A percentile compares a stretch with the other conserved stretches of the same genome.
Evolutionary conservation across 2,113 vertebrate genomes (phyloP).

Genomic region (Coracopsis vasa): DNA sequence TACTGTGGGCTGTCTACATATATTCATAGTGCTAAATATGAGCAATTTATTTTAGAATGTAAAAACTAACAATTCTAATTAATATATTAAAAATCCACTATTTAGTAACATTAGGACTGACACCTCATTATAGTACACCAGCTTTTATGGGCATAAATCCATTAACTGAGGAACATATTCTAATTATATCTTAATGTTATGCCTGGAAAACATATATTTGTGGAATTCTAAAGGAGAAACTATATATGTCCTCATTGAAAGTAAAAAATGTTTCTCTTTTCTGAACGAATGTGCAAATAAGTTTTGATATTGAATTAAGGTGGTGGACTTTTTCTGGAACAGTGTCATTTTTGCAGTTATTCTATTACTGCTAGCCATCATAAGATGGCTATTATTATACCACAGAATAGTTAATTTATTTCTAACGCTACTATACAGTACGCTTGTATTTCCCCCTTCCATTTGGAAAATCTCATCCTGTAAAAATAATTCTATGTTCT

Average conservation of each 20-base stretch:
- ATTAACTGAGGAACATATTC: background rate
- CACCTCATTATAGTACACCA: background rate
- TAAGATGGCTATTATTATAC: no score
- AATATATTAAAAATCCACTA: background rate
- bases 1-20: background rate
- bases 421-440: background rate
- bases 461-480: background rate
- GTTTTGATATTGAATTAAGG: background rate
- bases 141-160: background rate
- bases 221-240: slow-evolving; percentile 41
- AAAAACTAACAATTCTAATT: background rate
- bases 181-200: background rate
- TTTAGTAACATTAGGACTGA: background rate
- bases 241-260: background rate
- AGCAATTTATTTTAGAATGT: background rate
- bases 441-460: background rate
- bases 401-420: background rate
- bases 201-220: background rate
- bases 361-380: background rate
- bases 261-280: slow-evolving; percentile 7
- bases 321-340: background rate
- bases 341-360: background rate
- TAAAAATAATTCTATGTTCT: background rate
- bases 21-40: background rate
- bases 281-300: background rate